phyloP scores from a whole-genome alignment of 1,140 invertebrate species.

The Drosophila arawakana region DNA sequence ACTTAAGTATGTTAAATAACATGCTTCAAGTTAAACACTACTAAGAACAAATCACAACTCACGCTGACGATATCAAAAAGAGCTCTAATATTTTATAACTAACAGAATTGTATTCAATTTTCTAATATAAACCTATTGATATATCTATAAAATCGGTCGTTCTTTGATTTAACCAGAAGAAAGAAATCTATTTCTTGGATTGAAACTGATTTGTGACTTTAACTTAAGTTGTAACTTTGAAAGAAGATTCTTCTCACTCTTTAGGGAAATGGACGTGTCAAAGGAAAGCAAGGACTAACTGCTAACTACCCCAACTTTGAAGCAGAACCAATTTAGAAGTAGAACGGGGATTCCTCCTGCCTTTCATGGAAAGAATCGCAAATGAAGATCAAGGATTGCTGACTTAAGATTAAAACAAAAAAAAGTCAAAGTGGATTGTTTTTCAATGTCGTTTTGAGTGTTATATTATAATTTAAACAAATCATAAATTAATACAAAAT shows the following conservation, averaged over 20 bases:
- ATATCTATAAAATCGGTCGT: not conserved
- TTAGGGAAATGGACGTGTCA: too few relatives aligned
- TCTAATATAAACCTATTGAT: conserved; percentile 3
- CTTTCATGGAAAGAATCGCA: not conserved
- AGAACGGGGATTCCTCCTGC: too few relatives aligned
- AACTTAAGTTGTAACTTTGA: too few relatives aligned
- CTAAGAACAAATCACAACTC: not conserved
- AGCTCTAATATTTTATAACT: conserved; percentile 8
- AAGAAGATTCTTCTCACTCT: too few relatives aligned
- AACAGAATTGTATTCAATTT: conserved; percentile 10
- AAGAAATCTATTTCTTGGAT: too few relatives aligned
- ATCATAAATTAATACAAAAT: conserved; percentile 82
- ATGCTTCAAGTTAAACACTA: conserved; percentile 3
- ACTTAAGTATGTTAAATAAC: not conserved
- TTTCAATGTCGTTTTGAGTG: conserved; percentile 64
- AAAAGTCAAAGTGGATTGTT: conserved; percentile 16
- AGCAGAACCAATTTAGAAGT: too few relatives aligned
- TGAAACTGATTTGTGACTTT: too few relatives aligned
- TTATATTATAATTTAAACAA: conserved; percentile 76
- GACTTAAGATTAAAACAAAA: too few relatives aligned
- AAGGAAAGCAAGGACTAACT: too few relatives aligned
- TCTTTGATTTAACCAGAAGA: too few relatives aligned
- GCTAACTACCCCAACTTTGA: too few relatives aligned
- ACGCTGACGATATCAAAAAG: conserved; percentile 6
- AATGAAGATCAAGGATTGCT: not conserved